Base-by-base conservation (phyloP, 2,797 vertebrate genomes). In the Tympanoctomys barrerae region DNA sequence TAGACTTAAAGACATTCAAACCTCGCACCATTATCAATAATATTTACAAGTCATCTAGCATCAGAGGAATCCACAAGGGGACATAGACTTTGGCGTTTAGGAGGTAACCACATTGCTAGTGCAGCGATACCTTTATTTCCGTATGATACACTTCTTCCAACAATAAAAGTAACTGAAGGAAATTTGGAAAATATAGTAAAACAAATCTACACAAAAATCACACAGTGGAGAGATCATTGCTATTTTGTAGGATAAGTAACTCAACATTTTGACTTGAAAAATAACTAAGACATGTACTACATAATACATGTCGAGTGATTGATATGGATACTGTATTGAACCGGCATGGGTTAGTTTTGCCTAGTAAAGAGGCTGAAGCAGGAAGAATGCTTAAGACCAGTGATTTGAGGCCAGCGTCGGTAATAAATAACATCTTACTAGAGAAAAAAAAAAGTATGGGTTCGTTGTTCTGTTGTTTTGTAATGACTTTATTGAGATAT, bases 101-200 rank as follows among this genome's bases (percentile, higher is more conserved):
- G 26, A 70, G 59, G 31, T 88, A 70, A 87, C 84, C 26, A 24
- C 70, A 83, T 54, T 77, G 9, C 49, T 70, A 39, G 16, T 52
- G 73, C 85, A 85, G 84, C 66, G 57, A 61, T 24, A 73, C 78
- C 91, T 88, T 85, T 42, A 46, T 79, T 79, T 73, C 61, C 46
- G 24, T n/a, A 79, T 46, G 71, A 59, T 84, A 13, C 85, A 9
- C 3, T 62, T 85, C 61, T 85, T 88, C 90, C 66, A 52, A 71
- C 68, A 66, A 62, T 62, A 86, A 92, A 82, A 89, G 19, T 85
- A 77, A 88, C 46, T 26, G 14, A 42, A 18, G 49, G 61, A 61
- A 68, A 79, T 62, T 36, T 94, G 62, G 81, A 95, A 94, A 93
- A 61, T 61, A 42, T 24, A 81, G 70, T 86, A 16, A 84, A 85